Evolutionary conservation across 2,113 vertebrate genomes (phyloP).

Genomic region (Passerina amoena): DNA sequence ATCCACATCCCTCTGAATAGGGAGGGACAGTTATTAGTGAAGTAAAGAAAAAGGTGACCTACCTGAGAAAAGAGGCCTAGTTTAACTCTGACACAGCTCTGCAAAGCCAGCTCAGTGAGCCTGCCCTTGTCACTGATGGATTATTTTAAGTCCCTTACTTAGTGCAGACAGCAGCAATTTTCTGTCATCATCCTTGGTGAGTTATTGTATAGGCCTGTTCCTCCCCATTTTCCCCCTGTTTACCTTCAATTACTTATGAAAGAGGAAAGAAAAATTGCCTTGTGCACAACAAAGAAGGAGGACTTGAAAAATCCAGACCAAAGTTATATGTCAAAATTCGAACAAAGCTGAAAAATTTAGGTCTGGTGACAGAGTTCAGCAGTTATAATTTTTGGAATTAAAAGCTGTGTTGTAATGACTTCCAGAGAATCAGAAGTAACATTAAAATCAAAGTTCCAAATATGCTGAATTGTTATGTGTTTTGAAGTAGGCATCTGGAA

Average conservation of each 20-base stretch:
- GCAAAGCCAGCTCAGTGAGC: background rate
- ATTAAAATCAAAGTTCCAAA: background rate
- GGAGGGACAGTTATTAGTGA: background rate
- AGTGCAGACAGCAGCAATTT: slow-evolving; percentile 52
- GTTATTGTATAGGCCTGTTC: slow-evolving; percentile 7
- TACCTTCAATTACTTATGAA: slow-evolving; percentile 46
- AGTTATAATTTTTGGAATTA: background rate
- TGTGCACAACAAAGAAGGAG: background rate
- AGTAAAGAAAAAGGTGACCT: slow-evolving; percentile 18
- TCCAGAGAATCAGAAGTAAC: background rate
- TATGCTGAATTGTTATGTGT: background rate
- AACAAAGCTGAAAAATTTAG: background rate
- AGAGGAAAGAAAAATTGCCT: slow-evolving; percentile 41
- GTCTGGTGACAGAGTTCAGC: background rate
- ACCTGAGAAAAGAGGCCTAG: background rate
- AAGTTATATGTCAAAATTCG: background rate
- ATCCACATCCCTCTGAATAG: background rate
- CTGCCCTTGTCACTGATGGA: slow-evolving; percentile 1
- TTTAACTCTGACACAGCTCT: slow-evolving; percentile 33
- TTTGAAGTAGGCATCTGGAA: slow-evolving; percentile 18
- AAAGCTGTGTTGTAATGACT: background rate
- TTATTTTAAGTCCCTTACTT: slow-evolving; percentile 41
- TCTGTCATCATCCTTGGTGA: slow-evolving; percentile 19
- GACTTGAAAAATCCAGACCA: slow-evolving; percentile 9
- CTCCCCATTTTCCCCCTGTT: slow-evolving; percentile 34